phyloP scores from a whole-genome alignment of 92 coral and sea anemone species.

The Nematostella vectensis region DNA sequence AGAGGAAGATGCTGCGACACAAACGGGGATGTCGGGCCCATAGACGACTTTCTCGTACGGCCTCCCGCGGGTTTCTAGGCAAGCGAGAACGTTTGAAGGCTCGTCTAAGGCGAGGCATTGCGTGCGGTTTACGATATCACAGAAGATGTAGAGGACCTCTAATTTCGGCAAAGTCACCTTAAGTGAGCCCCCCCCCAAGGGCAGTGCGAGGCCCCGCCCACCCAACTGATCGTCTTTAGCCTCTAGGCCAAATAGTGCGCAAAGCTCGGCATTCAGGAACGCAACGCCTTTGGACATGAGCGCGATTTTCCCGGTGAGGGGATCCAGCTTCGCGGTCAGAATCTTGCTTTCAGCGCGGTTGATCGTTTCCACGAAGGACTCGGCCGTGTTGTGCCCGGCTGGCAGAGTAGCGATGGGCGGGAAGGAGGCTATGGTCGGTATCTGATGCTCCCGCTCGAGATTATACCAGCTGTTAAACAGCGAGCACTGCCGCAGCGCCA shows the following conservation, averaged over 20 bases:
- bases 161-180: background rate
- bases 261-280: background rate
- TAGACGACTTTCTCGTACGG: background rate
- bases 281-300: background rate
- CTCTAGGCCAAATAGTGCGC: background rate
- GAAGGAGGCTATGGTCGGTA: background rate
- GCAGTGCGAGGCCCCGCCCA: background rate
- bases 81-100: background rate
- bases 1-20: background rate
- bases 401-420: background rate
- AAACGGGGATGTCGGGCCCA: background rate
- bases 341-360: background rate
- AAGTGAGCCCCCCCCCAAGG: too few species aligned
- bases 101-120: background rate
- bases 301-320: background rate
- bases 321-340: background rate
- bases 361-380: background rate
- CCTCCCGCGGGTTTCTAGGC: constrained; percentile 7
- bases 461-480: constrained; percentile 25
- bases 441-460: background rate
- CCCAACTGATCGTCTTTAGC: background rate
- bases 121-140: background rate
- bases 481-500: constrained; percentile 18
- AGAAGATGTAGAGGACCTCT: background rate
- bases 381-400: constrained; percentile 2